A percentile compares a stretch with the other conserved stretches of the same genome.
Evolutionary conservation across 2,797 vertebrate species (phyloP).

Genomic region (Emydoidea blandingii): DNA sequence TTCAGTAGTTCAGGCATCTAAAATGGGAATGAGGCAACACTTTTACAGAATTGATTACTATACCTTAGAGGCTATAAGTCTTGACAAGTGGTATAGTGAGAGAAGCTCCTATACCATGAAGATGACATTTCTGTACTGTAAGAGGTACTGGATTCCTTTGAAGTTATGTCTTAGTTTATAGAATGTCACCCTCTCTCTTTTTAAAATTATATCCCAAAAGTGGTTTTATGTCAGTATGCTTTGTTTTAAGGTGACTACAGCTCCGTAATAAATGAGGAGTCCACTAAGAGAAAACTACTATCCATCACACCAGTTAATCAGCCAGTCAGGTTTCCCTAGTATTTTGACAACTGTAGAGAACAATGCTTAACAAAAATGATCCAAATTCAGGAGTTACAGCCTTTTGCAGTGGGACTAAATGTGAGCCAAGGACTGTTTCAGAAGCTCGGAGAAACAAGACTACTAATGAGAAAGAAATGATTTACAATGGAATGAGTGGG

Average conservation of each 20-base stretch:
- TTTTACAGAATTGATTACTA: slow-evolving; percentile 71
- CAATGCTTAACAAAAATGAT: background rate
- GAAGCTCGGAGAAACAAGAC: background rate
- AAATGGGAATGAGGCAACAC: slow-evolving; percentile 56
- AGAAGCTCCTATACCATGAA: background rate
- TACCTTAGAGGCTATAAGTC: slow-evolving; percentile 53
- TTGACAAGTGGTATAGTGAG: slow-evolving; percentile 30
- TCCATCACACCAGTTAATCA: background rate
- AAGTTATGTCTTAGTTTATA: slow-evolving; percentile 57
- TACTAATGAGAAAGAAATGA: background rate
- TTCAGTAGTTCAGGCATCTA: slow-evolving; percentile 67
- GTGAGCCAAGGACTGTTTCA: background rate
- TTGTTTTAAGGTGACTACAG: background rate
- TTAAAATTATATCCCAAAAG: background rate
- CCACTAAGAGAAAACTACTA: background rate
- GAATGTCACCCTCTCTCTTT: slow-evolving; percentile 30
- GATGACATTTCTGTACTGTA: slow-evolving; percentile 46
- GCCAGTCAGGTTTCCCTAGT: background rate
- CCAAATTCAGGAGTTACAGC: background rate
- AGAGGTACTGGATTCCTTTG: slow-evolving; percentile 41
- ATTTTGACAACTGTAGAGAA: background rate
- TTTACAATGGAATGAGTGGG: background rate
- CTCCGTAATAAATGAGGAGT: background rate
- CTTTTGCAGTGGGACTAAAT: slow-evolving; percentile 4
- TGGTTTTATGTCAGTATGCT: slow-evolving; percentile 14